Base-by-base conservation (phyloP, 2,888 invertebrate genomes). In the Alloscopus bannaensis region DNA sequence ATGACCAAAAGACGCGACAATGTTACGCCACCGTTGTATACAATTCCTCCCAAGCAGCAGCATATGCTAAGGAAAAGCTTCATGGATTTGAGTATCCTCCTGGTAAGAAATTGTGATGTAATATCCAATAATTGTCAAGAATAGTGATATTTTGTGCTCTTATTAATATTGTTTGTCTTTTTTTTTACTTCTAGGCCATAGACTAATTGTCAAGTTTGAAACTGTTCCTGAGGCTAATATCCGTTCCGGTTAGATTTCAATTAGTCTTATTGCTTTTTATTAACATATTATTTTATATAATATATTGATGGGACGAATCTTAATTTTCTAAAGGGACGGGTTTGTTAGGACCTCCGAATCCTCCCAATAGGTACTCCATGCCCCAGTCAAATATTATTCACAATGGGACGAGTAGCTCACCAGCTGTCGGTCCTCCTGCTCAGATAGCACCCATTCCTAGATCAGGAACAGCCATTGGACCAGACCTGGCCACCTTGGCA, bases 1-100 rank as follows among this genome's bases (percentile, higher is more conserved):
- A 87, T 73, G 88, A 88, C 87, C 87, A 86, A 70, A 87, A 87
- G 71, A 83, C 85, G 22, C 83, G 86, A 69, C 85, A 87, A 81
- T 85, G 83, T 59, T 86, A 92, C 82, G 93, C 92, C 0, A 91
- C 91, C 77, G 93, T 93, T 8, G 92, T 93, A 6, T 95, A 94
- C 87, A 91, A 91, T 80, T 92, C 91, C 86, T 90, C 93, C 0
- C 92, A 93, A 86, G 93, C 93, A 24, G 92, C 92, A 55, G 89
- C 92, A 0, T 94, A 94, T 89, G 94, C 94, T 59, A 92, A 93
- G 85, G 94, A 95, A 84, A 96, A 96, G 88, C 90, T 97, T 55
- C 94, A 97, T 88, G 94, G 94, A 2, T 94, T 97, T 88, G 97
- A 97, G 88, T 97, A 96, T 89, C 97, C 97, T 0, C 94, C 95